These are phyloP conservation scores for Megaceryle torquata DNA, from an alignment of 2,113 vertebrate genomes.

Conservation along the genomic window DNA sequence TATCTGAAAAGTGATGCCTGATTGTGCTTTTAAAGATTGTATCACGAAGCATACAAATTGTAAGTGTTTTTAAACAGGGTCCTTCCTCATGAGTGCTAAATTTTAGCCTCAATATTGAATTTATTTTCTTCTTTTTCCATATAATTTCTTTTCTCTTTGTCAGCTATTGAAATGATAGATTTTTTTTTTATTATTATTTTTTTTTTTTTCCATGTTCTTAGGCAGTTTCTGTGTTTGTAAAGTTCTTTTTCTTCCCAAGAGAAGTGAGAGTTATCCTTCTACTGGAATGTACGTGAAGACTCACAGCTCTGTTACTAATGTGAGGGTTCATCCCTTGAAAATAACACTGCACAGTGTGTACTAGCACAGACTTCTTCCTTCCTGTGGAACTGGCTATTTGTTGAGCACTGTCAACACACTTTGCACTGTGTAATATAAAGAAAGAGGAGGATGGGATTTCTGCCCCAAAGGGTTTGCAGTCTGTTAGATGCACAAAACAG, in stretches of 20 bases:
- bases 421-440: not conserved
- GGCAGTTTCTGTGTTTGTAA: not conserved
- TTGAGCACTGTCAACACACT: not conserved
- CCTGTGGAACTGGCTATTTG: not conserved
- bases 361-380: not conserved
- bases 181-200: not conserved
- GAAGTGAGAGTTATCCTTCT: not conserved
- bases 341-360: not conserved
- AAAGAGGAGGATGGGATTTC: conserved; percentile 16
- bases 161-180: not conserved
- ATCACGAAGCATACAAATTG: accelerated
- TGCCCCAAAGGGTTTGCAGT: conserved; percentile 48
- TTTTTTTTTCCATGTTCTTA: not conserved
- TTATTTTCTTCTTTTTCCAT: not conserved
- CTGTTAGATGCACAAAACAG: conserved; percentile 42
- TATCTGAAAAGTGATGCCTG: not conserved
- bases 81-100: not conserved
- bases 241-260: not conserved
- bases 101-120: not conserved
- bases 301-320: not conserved
- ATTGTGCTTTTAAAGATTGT: not conserved
- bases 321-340: not conserved
- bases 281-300: not conserved
- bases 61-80: not conserved
- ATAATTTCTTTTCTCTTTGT: not conserved